A percentile compares a stretch with the other conserved stretches of the same genome.
Evolutionary conservation across 2,113 vertebrate genomes (phyloP).

Genomic region (Neofelis nebulosa): DNA sequence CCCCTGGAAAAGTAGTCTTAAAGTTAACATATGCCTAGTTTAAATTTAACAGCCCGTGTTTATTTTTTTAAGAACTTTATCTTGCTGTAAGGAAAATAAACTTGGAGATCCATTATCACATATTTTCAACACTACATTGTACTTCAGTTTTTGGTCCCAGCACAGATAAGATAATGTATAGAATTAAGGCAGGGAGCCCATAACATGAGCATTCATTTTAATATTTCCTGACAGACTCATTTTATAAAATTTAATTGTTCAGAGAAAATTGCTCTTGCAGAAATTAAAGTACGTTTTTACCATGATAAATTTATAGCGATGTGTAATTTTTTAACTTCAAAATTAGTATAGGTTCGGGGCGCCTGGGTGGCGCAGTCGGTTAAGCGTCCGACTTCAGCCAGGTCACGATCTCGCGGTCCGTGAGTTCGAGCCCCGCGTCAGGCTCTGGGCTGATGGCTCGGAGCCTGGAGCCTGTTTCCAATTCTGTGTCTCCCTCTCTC

Average conservation of each 20-base stretch:
- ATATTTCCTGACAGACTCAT: constrained; percentile 35
- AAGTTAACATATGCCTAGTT: background rate
- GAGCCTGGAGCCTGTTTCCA: too few relatives aligned
- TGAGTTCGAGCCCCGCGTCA: too few relatives aligned
- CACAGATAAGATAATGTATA: background rate
- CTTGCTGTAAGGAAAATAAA: background rate
- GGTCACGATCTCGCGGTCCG: too few relatives aligned
- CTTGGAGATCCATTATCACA: background rate
- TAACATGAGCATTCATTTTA: background rate
- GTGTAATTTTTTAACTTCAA: background rate
- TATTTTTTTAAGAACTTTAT: constrained; percentile 1
- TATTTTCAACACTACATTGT: background rate
- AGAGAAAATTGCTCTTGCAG: background rate
- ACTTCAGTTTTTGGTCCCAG: background rate
- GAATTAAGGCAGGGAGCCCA: background rate
- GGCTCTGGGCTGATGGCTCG: too few relatives aligned
- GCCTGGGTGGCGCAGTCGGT: too few relatives aligned
- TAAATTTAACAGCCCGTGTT: constrained; percentile 29
- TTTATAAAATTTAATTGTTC: constrained; percentile 7
- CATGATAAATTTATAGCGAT: background rate
- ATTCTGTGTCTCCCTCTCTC: too few relatives aligned
- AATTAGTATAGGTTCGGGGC: background rate
- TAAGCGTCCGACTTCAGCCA: too few relatives aligned
- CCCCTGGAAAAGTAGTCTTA: background rate
- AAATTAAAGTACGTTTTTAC: constrained; percentile 26